Evolutionary conservation across 2,113 vertebrate genomes (phyloP).

Genomic region (Apodemus speciosus): DNA sequence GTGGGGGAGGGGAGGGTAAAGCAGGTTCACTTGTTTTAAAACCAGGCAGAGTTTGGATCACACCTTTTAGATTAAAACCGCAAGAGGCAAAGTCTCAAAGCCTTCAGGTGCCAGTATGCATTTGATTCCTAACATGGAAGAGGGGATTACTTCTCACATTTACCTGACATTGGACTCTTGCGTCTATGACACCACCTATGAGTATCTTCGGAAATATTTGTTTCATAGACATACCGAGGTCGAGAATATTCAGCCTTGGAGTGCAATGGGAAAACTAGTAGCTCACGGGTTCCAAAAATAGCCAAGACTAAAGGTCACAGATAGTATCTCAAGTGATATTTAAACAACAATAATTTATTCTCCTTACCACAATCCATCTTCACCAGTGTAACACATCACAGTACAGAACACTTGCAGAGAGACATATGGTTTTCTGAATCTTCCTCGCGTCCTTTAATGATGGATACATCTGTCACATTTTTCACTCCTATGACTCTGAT

Average conservation of each 20-base stretch:
- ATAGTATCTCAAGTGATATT: background rate
- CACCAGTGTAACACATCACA: background rate
- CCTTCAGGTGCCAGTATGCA: background rate
- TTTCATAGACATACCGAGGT: background rate
- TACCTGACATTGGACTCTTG: background rate
- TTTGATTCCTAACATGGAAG: background rate
- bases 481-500: background rate
- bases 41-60: background rate
- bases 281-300: slow-evolving; percentile 6
- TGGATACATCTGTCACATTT: background rate
- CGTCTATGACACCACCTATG: background rate
- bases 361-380: background rate
- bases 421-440: background rate
- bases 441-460: background rate
- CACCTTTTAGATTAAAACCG: background rate
- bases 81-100: background rate
- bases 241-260: background rate
- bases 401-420: background rate
- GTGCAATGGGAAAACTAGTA: background rate
- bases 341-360: background rate
- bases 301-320: background rate
- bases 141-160: background rate
- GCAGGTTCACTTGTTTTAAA: background rate
- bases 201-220: slow-evolving; percentile 10
- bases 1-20: too few relatives aligned